phyloP scores from a whole-genome alignment of 2,888 invertebrate species.

The Agriotes lineatus region DNA sequence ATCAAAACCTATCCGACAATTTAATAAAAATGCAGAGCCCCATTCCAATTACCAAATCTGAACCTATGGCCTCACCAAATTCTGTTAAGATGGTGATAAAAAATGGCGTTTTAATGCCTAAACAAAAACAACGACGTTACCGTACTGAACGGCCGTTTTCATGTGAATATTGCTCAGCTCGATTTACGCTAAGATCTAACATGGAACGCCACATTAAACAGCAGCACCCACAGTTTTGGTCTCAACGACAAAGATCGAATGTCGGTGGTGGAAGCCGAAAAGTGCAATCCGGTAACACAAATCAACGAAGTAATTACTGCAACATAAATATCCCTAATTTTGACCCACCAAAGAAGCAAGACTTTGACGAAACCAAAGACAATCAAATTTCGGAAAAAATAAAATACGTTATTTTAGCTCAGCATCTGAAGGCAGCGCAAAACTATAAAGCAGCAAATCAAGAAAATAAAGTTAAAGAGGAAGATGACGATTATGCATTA shows the following conservation, averaged over 20 bases:
- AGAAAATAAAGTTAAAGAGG: slow-evolving; percentile 70
- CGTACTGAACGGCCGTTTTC: slow-evolving; percentile 91
- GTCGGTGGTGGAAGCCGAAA: slow-evolving; percentile 69
- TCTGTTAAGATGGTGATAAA: slow-evolving; percentile 91
- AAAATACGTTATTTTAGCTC: slow-evolving; percentile 82
- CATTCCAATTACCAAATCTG: slow-evolving; percentile 67
- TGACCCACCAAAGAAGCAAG: slow-evolving; percentile 57
- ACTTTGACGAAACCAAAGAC: slow-evolving; percentile 55
- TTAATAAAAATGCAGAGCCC: slow-evolving; percentile 63
- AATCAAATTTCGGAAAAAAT: slow-evolving; percentile 73
- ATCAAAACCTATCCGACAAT: slow-evolving; percentile 49
- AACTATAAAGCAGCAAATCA: slow-evolving; percentile 52
- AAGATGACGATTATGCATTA: slow-evolving; percentile 74
- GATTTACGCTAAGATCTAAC: slow-evolving; percentile 92
- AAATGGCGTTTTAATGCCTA: slow-evolving; percentile 90
- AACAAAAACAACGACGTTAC: slow-evolving; percentile 91
- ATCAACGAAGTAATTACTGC: slow-evolving; percentile 49
- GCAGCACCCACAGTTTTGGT: slow-evolving; percentile 93
- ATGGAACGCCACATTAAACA: slow-evolving; percentile 96
- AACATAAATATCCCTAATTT: slow-evolving; percentile 60
- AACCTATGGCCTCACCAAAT: slow-evolving; percentile 70
- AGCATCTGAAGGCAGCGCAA: slow-evolving; percentile 72
- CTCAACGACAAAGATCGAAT: slow-evolving; percentile 78
- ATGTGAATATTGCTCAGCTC: slow-evolving; percentile 90
- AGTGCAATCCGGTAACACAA: slow-evolving; percentile 54